Evolutionary conservation across 2,797 vertebrate genomes (phyloP).

Genomic region (Meriones psammophilus): DNA sequence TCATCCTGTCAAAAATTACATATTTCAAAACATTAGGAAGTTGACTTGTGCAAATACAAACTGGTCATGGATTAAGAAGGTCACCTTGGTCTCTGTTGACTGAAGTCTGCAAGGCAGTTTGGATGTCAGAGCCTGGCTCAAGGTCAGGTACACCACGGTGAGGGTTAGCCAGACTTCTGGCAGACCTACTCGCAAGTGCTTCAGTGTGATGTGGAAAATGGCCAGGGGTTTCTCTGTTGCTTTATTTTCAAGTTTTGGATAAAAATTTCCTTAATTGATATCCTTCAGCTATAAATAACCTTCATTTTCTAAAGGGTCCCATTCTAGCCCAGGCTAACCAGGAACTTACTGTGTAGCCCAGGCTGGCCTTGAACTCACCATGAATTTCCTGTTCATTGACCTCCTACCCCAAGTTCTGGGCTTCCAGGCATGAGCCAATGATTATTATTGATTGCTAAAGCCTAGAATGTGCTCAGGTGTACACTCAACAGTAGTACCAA

Average conservation of each 20-base stretch:
- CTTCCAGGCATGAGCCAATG: neutral
- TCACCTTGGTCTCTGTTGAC: constrained; percentile 3
- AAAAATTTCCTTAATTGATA: neutral
- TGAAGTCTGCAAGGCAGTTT: neutral
- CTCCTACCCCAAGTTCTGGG: neutral
- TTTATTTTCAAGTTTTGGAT: constrained; percentile 28
- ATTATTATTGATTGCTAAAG: neutral
- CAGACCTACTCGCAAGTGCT: neutral
- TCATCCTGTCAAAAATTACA: constrained; percentile 29
- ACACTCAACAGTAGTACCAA: neutral
- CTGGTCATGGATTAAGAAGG: neutral
- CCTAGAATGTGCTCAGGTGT: neutral
- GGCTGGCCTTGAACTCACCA: neutral
- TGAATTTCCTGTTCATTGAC: neutral
- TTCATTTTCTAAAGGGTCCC: neutral
- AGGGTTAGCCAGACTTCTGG: neutral
- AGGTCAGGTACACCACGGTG: neutral
- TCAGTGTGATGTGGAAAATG: neutral
- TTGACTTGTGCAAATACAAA: neutral
- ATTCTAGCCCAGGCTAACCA: neutral
- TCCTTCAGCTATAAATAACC: neutral
- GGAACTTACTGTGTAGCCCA: neutral
- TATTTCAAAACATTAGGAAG: constrained; percentile 25
- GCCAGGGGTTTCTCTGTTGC: neutral
- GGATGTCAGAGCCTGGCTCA: neutral